These are phyloP conservation scores for Euzetes globulus DNA, from an alignment of 2,888 invertebrate genomes.

Conservation along the genomic window DNA sequence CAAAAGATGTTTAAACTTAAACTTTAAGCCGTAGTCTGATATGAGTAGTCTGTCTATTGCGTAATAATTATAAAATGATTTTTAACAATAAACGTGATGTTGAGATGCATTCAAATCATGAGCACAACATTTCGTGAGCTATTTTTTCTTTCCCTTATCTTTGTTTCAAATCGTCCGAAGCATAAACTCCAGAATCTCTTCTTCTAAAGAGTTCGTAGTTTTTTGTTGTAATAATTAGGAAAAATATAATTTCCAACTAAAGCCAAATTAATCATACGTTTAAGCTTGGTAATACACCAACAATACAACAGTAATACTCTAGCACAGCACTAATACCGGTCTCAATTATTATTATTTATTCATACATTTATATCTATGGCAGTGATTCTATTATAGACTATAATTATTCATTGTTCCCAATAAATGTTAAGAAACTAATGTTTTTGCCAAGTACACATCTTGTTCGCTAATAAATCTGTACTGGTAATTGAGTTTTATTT, in stretches of 20 bases:
- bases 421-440: no score
- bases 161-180: neutral
- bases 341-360: no score
- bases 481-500: no score
- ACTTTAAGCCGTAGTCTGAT: neutral
- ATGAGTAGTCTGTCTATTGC: neutral
- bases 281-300: no score
- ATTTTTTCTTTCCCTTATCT: neutral
- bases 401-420: no score
- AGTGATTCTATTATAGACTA: no score
- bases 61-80: neutral
- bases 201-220: neutral
- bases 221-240: neutral
- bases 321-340: no score
- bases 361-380: no score
- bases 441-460: no score
- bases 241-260: neutral
- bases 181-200: neutral
- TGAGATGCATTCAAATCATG: constrained; percentile 4
- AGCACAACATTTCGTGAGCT: constrained; percentile 10
- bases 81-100: constrained; percentile 9
- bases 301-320: no score
- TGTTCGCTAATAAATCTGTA: no score
- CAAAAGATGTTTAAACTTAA: neutral
- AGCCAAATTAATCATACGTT: neutral